These are phyloP conservation scores for Drosophila eohydei DNA, from an alignment of 2,888 invertebrate genomes.

Conservation along the genomic window DNA sequence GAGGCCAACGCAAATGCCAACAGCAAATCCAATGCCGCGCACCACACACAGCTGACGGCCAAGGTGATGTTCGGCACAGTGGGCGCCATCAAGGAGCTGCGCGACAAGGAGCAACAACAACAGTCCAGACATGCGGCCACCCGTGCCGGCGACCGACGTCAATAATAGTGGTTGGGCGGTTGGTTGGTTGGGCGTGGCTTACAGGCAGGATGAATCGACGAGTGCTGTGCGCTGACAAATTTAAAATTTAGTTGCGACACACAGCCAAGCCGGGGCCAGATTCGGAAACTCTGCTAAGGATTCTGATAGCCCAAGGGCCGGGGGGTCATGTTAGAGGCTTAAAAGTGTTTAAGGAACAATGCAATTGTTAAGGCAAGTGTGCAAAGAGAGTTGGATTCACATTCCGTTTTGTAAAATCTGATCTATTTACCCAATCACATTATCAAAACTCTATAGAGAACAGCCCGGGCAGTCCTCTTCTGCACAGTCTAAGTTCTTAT, in stretches of 20 bases:
- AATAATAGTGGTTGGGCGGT: slow-evolving; percentile 28
- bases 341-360: slow-evolving; percentile 56
- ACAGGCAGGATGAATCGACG: slow-evolving; percentile 14
- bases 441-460: background rate
- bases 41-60: slow-evolving; percentile 87
- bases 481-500: slow-evolving; percentile 11
- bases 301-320: slow-evolving; percentile 18
- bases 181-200: slow-evolving; percentile 18
- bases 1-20: slow-evolving; percentile 73
- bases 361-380: slow-evolving; percentile 40
- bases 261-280: background rate
- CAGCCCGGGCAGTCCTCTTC: slow-evolving; percentile 10
- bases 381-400: slow-evolving; percentile 30
- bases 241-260: slow-evolving; percentile 8
- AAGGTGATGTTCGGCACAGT: slow-evolving; percentile 91
- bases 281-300: background rate
- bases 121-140: slow-evolving; percentile 87
- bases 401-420: slow-evolving; percentile 43
- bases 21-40: slow-evolving; percentile 57
- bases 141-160: slow-evolving; percentile 83
- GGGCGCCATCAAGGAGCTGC: slow-evolving; percentile 90
- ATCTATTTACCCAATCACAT: background rate
- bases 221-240: slow-evolving; percentile 35
- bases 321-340: slow-evolving; percentile 72
- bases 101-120: slow-evolving; percentile 88